Conservation (phyloP, 2,888 invertebrate species). For the Meta bourneti region DNA sequence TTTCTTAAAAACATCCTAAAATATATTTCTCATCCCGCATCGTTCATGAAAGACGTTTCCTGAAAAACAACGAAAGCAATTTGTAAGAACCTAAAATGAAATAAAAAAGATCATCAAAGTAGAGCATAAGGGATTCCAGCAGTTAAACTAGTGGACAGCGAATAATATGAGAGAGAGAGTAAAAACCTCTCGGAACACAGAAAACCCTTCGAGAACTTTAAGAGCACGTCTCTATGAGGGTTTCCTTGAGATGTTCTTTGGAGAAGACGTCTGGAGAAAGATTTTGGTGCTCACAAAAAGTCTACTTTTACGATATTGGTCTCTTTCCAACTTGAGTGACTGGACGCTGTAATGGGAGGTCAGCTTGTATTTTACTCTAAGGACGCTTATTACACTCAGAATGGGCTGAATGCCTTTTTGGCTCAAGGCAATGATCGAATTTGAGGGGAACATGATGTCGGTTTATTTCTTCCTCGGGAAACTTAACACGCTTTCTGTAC, state of each 20-base stretch:
- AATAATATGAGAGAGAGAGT: background rate
- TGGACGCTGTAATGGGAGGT: conserved; percentile 27
- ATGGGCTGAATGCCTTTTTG: background rate
- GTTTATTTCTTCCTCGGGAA: background rate
- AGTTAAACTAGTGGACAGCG: background rate
- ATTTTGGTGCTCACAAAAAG: conserved; percentile 1
- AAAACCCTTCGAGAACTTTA: background rate
- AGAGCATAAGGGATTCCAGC: background rate
- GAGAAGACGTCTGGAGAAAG: background rate
- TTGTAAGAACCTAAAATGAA: too few relatives aligned
- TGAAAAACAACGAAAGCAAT: too few relatives aligned
- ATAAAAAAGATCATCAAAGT: too few relatives aligned
- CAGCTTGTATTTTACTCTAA: conserved; percentile 21
- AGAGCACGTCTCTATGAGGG: background rate
- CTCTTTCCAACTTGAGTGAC: conserved; percentile 10
- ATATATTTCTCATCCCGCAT: too few relatives aligned
- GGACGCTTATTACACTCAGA: conserved; percentile 14
- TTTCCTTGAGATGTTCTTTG: background rate
- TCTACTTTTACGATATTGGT: conserved; percentile 27
- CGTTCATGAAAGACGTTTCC: too few relatives aligned
- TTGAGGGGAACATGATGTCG: background rate
- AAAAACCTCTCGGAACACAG: background rate
- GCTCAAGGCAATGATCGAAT: background rate
- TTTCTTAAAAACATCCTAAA: too few relatives aligned
- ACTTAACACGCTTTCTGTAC: background rate